Evolutionary conservation across 2,797 vertebrate species (phyloP), one percentile per base, ranked within the genome.

Genomic region (Xenopus petersii): DNA sequence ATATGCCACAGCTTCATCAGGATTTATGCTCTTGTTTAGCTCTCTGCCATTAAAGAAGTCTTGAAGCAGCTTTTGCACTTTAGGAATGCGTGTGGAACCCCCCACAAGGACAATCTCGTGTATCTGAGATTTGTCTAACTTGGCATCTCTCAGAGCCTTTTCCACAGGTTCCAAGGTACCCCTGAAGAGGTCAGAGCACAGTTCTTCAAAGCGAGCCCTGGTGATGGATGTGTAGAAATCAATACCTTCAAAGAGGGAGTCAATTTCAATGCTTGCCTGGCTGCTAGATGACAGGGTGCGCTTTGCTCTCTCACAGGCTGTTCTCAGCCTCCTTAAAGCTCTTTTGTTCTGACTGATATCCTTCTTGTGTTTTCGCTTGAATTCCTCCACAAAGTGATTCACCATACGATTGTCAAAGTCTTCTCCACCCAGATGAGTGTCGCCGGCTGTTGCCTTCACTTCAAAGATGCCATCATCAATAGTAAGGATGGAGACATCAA

Each of bases 391-490:
- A 0, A 63, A 80, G 26, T 77, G 56, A n/a, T 7, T 73, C 17
- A 55, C 75, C 70, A 63, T 11, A 16, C 60, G 7, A 13, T 75
- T 11, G 2, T 79, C 75, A 1, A 82, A 81, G 46, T 81, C 82
- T 66, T 82, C 76, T 26, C 84, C 80, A 0, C 77, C 82, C 62
- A 82, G 30, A 60, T 82, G 81, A 13, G 80, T 81, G 69, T 84
- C 81, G 30, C 85, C 83, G 0, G 79, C 66, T 0, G 74, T 82
- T 59, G 79, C 73, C 15, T 82, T 83, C 0, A 42, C 76, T 74
- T 82, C 62, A 2, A 81, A 81, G 47, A 80, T 74, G 1, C 75
- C 47, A 0, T 78, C 73, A 0, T 81, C 79, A 0, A 36, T 58
- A 0, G 51, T 16, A 47, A 83, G 69, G 17, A 77, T 69, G 0